Percentiles rank a stretch among this genome's conserved stretches.
Conservation (phyloP, 2,797 vertebrate genomes). For the Pangasius mekongensis region DNA sequence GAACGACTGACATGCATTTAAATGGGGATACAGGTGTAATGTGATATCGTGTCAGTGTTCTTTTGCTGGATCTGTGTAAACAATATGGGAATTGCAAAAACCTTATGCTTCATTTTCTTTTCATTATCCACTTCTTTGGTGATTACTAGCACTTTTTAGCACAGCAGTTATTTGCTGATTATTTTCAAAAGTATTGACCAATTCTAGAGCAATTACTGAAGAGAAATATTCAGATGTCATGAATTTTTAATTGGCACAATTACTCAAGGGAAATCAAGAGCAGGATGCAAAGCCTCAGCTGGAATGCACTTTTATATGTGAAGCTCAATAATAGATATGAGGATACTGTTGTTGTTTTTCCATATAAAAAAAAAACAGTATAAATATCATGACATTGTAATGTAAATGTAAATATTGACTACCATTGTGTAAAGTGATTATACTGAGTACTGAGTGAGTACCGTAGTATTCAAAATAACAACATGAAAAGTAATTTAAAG, state of each 20-base stretch:
- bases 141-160: not conserved
- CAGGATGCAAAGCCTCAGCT: constrained; percentile 65
- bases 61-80: not conserved
- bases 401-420: constrained; percentile 80
- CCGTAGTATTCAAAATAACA: constrained; percentile 51
- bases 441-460: constrained; percentile 59
- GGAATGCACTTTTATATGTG: constrained; percentile 79
- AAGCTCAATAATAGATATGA: constrained; percentile 69
- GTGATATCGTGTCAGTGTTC: not conserved
- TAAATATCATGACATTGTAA: constrained; percentile 64
- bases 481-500: constrained; percentile 53
- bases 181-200: not conserved
- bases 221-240: not conserved
- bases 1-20: not conserved
- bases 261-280: constrained; percentile 24
- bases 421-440: constrained; percentile 71
- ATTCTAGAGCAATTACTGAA: not conserved
- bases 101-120: not conserved
- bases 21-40: not conserved
- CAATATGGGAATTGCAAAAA: not conserved
- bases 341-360: constrained; percentile 61
- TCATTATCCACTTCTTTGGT: not conserved
- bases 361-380: constrained; percentile 50
- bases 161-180: not conserved
- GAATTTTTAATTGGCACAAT: not conserved